A percentile compares a stretch with the other conserved stretches of the same genome.
phyloP scores from a whole-genome alignment of 1,140 invertebrate species.

The Papilio dardanus region DNA sequence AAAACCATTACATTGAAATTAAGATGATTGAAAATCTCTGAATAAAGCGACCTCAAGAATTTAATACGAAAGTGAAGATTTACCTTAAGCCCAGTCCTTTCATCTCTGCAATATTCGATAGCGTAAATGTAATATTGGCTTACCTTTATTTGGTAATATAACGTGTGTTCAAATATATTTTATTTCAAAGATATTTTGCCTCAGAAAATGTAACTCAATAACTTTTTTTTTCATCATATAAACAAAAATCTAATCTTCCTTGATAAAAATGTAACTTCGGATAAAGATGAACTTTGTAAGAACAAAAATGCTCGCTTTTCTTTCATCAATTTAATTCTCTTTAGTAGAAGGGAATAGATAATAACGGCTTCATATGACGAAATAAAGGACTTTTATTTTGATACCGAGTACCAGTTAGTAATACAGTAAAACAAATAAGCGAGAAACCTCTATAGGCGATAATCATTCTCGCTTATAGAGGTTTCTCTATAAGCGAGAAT shows the following conservation, averaged over 20 bases:
- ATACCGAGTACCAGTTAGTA: too few species aligned
- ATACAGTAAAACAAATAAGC: too few species aligned
- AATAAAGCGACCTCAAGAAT: slow-evolving; percentile 4
- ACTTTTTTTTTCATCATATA: slow-evolving; percentile 4
- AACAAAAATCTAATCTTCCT: slow-evolving; percentile 5
- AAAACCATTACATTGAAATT: background rate
- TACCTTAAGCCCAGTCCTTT: slow-evolving; percentile 22
- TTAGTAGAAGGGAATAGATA: background rate
- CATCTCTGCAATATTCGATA: slow-evolving; percentile 15
- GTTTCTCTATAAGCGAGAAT: too few species aligned
- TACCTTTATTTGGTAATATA: slow-evolving; percentile 29
- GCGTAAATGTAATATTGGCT: slow-evolving; percentile 32
- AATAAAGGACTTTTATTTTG: too few species aligned
- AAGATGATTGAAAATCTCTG: slow-evolving; percentile 8
- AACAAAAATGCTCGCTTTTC: background rate
- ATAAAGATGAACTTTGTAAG: background rate
- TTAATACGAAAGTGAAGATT: slow-evolving; percentile 23
- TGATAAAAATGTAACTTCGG: background rate
- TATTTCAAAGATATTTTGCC: slow-evolving; percentile 26
- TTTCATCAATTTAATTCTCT: background rate
- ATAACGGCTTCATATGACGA: too few species aligned
- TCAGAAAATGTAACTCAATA: slow-evolving; percentile 10
- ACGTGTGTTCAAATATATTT: slow-evolving; percentile 27
- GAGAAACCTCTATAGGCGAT: too few species aligned
- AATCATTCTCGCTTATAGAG: too few species aligned